Evolutionary conservation across 2,113 vertebrate genomes (phyloP).

Genomic region (Hydropotes inermis): DNA sequence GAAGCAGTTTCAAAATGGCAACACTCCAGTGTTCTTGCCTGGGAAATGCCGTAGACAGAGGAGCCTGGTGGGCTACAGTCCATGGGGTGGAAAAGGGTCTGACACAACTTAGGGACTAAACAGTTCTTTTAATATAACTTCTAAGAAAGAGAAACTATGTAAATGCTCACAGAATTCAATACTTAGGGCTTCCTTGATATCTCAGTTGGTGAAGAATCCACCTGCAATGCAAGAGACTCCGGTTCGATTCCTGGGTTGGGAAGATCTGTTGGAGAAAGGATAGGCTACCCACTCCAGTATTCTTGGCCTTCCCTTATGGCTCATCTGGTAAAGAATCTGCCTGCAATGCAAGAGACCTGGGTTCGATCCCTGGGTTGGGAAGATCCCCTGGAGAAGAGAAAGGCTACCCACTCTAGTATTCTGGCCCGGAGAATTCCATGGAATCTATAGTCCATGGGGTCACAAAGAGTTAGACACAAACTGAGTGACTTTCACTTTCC

Average conservation of each 20-base stretch:
- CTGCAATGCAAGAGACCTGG: neutral
- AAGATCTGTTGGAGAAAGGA: accelerated
- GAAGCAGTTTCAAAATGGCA: neutral
- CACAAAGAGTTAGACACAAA: neutral
- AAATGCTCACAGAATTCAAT: neutral
- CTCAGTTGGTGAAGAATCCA: neutral
- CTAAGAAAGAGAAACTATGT: neutral
- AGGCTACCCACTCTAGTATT: neutral
- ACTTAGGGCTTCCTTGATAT: neutral
- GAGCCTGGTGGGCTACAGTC: neutral
- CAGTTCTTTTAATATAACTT: neutral
- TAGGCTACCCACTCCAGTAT: neutral
- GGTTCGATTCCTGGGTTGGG: neutral
- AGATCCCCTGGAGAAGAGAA: neutral
- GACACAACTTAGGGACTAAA: neutral
- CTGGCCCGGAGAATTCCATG: neutral
- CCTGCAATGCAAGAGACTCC: neutral
- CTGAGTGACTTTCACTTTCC: neutral
- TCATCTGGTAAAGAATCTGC: neutral
- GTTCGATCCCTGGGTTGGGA: neutral
- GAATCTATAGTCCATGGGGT: neutral
- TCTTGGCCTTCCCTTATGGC: neutral
- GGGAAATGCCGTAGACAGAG: neutral
- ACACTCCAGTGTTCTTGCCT: neutral
- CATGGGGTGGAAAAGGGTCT: neutral